Evolutionary conservation across 2,888 invertebrate species (phyloP), one percentile per base, ranked within the genome.

Genomic region (Azorinus chamasolen): DNA sequence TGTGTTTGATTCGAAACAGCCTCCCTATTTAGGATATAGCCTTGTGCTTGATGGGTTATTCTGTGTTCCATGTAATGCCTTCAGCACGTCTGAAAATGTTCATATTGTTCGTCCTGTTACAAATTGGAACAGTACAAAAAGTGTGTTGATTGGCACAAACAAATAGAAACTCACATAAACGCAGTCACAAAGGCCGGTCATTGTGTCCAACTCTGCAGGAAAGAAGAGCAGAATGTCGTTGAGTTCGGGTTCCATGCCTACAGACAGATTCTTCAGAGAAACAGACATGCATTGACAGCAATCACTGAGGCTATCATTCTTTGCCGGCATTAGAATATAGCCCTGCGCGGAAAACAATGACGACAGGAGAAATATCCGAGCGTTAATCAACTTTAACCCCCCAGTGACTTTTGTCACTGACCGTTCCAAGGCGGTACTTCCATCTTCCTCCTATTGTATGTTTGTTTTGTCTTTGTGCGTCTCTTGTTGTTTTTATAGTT

Each of bases 261-360:
- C 22, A 43, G 22, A 58, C 43, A 58, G 12, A 58, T 14, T 4
- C 16, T 58, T n/a, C 2, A 43, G 5, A 45, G 24, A 24, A 61
- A 61, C 37, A 61, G 48, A 32, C 18, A 46, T 2, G 48, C 22
- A 12, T 37, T 61, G n/a, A 46, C 18, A 8, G 25, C 61, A 12
- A 61, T 61, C n/a, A 32, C 48, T 32, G 48, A 32, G 32, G 46
- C 32, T 1, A 22, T 27, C 3, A 20, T 61, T 27, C 32, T 61
- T 4, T 61, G 61, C 20, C 48, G 61, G 27, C 27, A 32, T n/a
- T 48, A 61, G 45, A 48, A 48, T 48, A 48, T 48, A 16, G 27
- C 61, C 1, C 22, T 48, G 2, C 61, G 61, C 12, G 61, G 61
- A n/a, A n/a, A n/a, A n/a, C 46, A 61, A 48, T 10, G 61, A 61